A percentile compares a stretch with the other conserved stretches of the same genome.
Conservation (phyloP, 2,113 vertebrate genomes). For the Chrysochloris asiatica region DNA sequence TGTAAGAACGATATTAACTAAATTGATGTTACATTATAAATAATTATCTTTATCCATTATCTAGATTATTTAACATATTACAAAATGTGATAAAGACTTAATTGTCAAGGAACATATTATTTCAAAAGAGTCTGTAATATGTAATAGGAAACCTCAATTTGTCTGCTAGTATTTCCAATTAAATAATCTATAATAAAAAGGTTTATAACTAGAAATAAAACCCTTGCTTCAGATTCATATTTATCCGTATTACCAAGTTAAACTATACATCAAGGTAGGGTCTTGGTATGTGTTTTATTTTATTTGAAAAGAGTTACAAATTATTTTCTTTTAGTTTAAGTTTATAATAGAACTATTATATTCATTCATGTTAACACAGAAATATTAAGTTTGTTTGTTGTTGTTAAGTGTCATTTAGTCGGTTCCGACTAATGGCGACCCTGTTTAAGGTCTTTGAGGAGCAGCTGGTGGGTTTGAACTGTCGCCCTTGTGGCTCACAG, state of each 20-base stretch:
- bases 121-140: background rate
- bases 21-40: background rate
- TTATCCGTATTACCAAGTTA: background rate
- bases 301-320: background rate
- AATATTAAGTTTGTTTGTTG: too few relatives aligned
- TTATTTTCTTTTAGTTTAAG: background rate
- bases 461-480: too few relatives aligned
- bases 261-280: background rate
- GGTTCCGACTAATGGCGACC: too few relatives aligned
- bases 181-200: background rate
- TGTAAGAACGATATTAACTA: background rate
- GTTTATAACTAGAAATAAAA: background rate
- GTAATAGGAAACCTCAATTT: background rate
- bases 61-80: background rate
- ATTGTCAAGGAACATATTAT: background rate
- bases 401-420: too few relatives aligned
- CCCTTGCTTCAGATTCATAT: background rate
- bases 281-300: background rate
- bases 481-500: too few relatives aligned
- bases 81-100: background rate
- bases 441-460: too few relatives aligned
- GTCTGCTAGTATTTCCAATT: background rate
- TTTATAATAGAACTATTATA: background rate
- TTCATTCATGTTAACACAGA: conserved; percentile 34
- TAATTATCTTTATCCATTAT: background rate